A percentile compares a stretch with the other conserved stretches of the same genome.
phyloP scores from a whole-genome alignment of 2,113 vertebrate genomes.

The Nycticryphes semicollaris region DNA sequence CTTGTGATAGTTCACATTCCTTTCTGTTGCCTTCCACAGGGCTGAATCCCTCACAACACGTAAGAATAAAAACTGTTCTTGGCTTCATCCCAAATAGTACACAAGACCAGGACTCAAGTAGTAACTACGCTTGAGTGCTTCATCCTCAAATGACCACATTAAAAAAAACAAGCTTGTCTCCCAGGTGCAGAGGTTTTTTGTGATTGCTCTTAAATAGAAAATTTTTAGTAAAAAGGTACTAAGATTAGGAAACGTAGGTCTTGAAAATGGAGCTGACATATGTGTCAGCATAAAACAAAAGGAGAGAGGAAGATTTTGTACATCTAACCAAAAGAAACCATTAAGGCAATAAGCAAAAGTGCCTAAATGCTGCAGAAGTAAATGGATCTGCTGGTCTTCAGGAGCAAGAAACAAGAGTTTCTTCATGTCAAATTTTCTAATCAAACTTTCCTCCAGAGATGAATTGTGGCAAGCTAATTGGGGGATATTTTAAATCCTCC shows the following conservation, averaged over 20 bases:
- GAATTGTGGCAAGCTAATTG: background rate
- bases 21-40: background rate
- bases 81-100: background rate
- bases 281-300: background rate
- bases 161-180: background rate
- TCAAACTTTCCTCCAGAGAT: background rate
- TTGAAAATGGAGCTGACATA: background rate
- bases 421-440: background rate
- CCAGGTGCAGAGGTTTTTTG: background rate
- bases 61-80: background rate
- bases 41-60: background rate
- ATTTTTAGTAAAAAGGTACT: background rate
- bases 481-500: background rate
- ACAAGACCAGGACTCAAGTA: background rate
- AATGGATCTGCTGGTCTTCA: background rate
- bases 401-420: background rate
- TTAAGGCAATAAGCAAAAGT: background rate
- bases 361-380: background rate
- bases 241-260: background rate
- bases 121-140: background rate
- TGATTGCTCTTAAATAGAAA: background rate
- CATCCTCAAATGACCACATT: background rate
- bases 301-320: background rate
- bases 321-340: background rate
- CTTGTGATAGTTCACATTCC: background rate